Conservation (phyloP, 2,113 vertebrate species). For the Halichoeres trimaculatus region DNA sequence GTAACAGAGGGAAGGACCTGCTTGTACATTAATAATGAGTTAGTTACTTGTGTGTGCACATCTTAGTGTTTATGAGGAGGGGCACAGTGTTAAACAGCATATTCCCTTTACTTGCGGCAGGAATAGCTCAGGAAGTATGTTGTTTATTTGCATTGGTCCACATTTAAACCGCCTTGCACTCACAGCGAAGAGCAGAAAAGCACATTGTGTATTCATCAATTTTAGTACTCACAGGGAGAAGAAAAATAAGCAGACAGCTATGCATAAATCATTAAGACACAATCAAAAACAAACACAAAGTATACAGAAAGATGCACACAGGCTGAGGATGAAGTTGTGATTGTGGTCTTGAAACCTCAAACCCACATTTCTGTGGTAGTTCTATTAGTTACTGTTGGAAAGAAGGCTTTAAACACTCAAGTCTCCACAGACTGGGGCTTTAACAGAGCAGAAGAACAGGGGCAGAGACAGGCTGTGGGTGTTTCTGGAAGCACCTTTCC, state of each 20-base stretch:
- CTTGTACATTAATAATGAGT: slow-evolving; percentile 32
- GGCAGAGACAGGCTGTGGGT: slow-evolving; percentile 62
- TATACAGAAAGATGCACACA: slow-evolving; percentile 46
- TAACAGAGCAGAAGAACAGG: slow-evolving; percentile 67
- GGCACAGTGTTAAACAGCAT: slow-evolving; percentile 47
- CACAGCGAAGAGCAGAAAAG: slow-evolving; percentile 71
- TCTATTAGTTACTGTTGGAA: slow-evolving; percentile 55
- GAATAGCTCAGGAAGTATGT: slow-evolving; percentile 70
- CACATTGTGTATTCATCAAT: slow-evolving; percentile 75
- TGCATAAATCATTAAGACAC: slow-evolving; percentile 78
- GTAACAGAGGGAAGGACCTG: slow-evolving; percentile 27
- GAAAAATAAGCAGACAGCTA: slow-evolving; percentile 73
- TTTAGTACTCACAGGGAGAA: slow-evolving; percentile 71
- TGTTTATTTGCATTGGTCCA: slow-evolving; percentile 78
- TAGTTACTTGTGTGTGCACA: slow-evolving; percentile 51
- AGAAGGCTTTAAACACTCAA: slow-evolving; percentile 63
- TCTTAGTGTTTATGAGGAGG: slow-evolving; percentile 24
- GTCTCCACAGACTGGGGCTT: slow-evolving; percentile 68
- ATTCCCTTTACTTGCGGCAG: slow-evolving; percentile 53
- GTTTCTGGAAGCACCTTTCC: slow-evolving; percentile 74
- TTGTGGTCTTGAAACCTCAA: slow-evolving; percentile 66
- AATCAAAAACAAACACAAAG: slow-evolving; percentile 71
- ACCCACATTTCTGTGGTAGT: slow-evolving; percentile 33
- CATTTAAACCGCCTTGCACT: slow-evolving; percentile 74
- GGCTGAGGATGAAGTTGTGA: slow-evolving; percentile 50